Evolutionary conservation across 23 tunicate species (phyloP), one percentile per base, ranked within the genome.

Genomic region (Halocynthia aurantium): DNA sequence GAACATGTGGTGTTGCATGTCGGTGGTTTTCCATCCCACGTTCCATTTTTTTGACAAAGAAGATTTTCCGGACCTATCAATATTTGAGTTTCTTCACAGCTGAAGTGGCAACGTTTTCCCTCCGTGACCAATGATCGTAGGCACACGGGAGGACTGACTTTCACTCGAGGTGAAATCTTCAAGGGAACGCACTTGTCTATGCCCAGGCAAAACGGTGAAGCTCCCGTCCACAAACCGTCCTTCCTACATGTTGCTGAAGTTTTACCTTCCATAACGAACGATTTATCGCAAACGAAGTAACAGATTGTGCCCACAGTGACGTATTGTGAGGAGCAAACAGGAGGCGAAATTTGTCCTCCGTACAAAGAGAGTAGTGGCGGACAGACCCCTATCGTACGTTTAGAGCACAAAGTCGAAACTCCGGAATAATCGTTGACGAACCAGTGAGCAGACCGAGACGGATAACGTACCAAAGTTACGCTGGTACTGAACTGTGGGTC

Each of bases 151-250:
- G 85, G 85, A 13, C 8, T 40, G 8, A 81, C 69, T 18, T 51
- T 9, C 53, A 71, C 10, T 15, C 51, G 78, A 10, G 50, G 18
- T 0, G 13, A 12, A 6, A 62, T 40, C 17, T 22, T 9, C 6
- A 81, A 40, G 8, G 56, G 0, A 19, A 71, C 61, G 54, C 85
- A 81, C 31, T 57, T 58, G 8, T 22, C 62, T 0, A 62, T 53
- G 61, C 85, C 85, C 12, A 81, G 12, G 68, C 85, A 81, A 22
- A 71, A 22, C 40, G 85, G 85, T 6, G 70, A 50, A 0, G 61
- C 7, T 49, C 58, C 53, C 12, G 85, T 70, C 85, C 85, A 81
- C 8, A 70, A 53, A 50, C 85, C 85, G 55, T 57, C 5, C 8
- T 50, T n/a, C 22, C 57, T 40, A n/a, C 85, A 81, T 9, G 72